Percentiles rank a stretch among this genome's conserved stretches.
Conservation (phyloP, 2,888 invertebrate species). For the Sphaeridia pumilis region DNA sequence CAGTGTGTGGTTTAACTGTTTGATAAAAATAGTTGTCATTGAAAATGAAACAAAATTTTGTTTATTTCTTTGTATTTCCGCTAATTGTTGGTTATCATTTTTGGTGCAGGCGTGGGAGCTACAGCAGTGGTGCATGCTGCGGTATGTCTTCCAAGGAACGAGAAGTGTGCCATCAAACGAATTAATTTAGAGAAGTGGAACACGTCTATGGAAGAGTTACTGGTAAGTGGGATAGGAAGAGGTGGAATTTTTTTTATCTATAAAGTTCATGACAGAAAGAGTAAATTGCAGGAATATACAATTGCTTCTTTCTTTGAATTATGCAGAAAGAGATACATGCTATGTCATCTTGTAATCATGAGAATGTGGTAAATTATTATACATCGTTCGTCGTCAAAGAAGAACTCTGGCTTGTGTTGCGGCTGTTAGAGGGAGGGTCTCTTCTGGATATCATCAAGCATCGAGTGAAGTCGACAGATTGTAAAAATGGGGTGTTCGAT, state of each 20-base stretch:
- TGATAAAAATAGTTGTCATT: too few relatives aligned
- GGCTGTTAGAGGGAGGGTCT: conserved; percentile 84
- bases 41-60: too few relatives aligned
- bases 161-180: conserved; percentile 96
- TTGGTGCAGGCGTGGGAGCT: conserved; percentile 80
- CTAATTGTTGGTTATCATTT: too few relatives aligned
- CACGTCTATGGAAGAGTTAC: conserved; percentile 95
- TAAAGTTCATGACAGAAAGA: too few relatives aligned
- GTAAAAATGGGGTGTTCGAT: conserved; percentile 92
- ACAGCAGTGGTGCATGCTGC: conserved; percentile 93
- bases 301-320: conserved; percentile 10
- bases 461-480: conserved; percentile 78
- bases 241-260: too few relatives aligned
- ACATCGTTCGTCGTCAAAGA: conserved; percentile 97
- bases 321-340: conserved; percentile 69
- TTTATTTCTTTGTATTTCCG: too few relatives aligned
- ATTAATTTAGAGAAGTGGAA: conserved; percentile 99
- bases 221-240: too few relatives aligned
- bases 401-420: conserved; percentile 91
- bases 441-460: conserved; percentile 84
- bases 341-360: conserved; percentile 97
- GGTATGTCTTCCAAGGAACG: conserved; percentile 73
- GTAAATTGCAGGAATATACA: too few relatives aligned
- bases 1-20: too few relatives aligned
- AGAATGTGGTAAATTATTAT: conserved; percentile 97